These are phyloP conservation scores for Polyploca ridens DNA, from an alignment of 2,888 invertebrate species.

Conservation along the genomic window DNA sequence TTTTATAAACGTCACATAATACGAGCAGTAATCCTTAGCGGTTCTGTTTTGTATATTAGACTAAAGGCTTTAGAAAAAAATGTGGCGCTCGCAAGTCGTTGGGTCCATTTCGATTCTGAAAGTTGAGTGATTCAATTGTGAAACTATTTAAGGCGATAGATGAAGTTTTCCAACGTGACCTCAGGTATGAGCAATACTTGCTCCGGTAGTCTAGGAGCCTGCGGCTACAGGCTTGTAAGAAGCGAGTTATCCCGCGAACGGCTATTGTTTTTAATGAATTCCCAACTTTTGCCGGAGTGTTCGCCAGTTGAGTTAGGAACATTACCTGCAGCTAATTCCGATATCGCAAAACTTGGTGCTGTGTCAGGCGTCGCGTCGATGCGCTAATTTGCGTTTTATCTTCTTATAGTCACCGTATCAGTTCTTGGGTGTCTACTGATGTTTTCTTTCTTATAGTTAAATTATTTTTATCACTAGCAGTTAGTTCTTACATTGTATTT, in stretches of 20 bases:
- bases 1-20: too few relatives aligned
- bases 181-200: constrained; percentile 40
- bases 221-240: constrained; percentile 46
- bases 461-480: too few relatives aligned
- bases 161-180: constrained; percentile 40
- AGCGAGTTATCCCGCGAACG: constrained; percentile 50
- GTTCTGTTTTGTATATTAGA: background rate
- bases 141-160: constrained; percentile 36
- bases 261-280: constrained; percentile 70
- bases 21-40: too few relatives aligned
- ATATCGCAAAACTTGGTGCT: constrained; percentile 32
- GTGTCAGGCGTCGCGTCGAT: constrained; percentile 11
- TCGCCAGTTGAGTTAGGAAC: constrained; percentile 37
- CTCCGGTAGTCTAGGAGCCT: constrained; percentile 45
- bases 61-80: constrained; percentile 4
- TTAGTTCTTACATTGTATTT: too few relatives aligned
- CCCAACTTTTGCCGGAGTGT: constrained; percentile 48
- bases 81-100: background rate
- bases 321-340: constrained; percentile 58
- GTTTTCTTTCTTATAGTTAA: background rate
- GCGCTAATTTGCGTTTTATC: constrained; percentile 37
- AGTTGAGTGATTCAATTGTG: constrained; percentile 26
- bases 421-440: constrained; percentile 5
- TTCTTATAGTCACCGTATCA: constrained; percentile 18
- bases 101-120: constrained; percentile 16